These are phyloP conservation scores for Anolis apletophallus DNA, from an alignment of 2,797 vertebrate genomes.

Conservation along the genomic window DNA sequence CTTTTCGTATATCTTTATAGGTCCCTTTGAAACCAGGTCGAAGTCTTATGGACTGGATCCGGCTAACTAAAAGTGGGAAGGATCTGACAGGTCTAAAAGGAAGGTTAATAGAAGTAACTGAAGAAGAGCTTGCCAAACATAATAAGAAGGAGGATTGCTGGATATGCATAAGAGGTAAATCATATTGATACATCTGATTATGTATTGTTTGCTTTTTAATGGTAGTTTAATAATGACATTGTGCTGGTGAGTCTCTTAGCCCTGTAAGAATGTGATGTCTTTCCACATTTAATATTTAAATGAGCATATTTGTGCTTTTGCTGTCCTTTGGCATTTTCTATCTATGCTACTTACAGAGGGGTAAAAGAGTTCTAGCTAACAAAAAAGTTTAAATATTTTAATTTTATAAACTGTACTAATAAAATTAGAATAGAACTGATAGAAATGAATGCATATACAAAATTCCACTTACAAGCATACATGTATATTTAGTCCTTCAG, in stretches of 20 bases:
- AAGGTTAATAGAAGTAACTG: constrained; percentile 87
- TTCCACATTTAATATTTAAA: neutral
- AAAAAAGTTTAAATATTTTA: neutral
- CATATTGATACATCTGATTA: neutral
- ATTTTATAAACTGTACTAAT: neutral
- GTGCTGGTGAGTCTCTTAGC: neutral
- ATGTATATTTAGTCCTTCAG: neutral
- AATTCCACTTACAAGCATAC: neutral
- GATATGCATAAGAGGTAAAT: constrained; percentile 95
- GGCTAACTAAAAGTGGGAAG: constrained; percentile 91
- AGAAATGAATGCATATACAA: neutral
- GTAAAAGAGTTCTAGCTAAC: neutral
- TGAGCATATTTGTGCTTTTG: neutral
- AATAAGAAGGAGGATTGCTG: constrained; percentile 92
- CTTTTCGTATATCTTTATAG: constrained; percentile 67
- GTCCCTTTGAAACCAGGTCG: constrained; percentile 94
- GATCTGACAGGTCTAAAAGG: constrained; percentile 92
- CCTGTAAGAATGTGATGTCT: neutral
- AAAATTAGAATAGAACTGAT: neutral
- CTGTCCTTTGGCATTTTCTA: neutral
- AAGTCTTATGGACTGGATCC: constrained; percentile 98
- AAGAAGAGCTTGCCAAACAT: constrained; percentile 92
- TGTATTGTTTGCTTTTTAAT: neutral
- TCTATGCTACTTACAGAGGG: neutral
- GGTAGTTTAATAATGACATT: neutral